Evolutionary conservation across 2,888 invertebrate species (phyloP).

Genomic region (Andricus curvator): DNA sequence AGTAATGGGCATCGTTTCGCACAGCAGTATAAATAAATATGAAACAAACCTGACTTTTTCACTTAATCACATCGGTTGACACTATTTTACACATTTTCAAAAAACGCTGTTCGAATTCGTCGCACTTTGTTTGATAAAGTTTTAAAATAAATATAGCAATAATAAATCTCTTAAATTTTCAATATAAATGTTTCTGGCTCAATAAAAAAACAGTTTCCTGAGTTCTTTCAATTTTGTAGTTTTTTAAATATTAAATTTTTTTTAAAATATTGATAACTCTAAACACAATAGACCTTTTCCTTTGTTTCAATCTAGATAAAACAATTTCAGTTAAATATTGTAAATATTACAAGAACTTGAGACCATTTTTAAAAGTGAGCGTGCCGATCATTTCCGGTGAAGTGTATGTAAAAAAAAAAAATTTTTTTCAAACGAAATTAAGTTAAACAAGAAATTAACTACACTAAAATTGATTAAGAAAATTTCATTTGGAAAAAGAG

Average conservation of each 20-base stretch:
- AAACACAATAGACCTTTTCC: too few relatives aligned
- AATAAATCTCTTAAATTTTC: too few relatives aligned
- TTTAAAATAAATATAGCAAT: not conserved
- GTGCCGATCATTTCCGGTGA: too few relatives aligned
- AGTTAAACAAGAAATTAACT: not conserved
- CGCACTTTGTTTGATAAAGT: not conserved
- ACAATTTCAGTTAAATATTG: too few relatives aligned
- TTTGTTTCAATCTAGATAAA: too few relatives aligned
- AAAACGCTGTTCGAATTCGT: not conserved
- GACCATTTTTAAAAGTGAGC: too few relatives aligned
- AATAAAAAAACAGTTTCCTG: too few relatives aligned
- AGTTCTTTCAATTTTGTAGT: not conserved
- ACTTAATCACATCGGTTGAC: not conserved
- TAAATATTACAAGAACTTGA: too few relatives aligned
- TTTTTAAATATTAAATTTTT: not conserved
- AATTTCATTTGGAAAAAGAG: not conserved
- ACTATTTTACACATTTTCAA: not conserved
- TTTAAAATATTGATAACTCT: too few relatives aligned
- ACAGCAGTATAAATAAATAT: constrained; percentile 7
- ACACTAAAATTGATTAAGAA: not conserved
- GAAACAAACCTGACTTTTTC: not conserved
- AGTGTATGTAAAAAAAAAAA: too few relatives aligned
- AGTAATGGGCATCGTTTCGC: not conserved
- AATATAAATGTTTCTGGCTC: too few relatives aligned
- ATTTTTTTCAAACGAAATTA: not conserved